These are phyloP conservation scores for Leucophenga montana DNA, from an alignment of 2,888 invertebrate genomes.

Conservation along the genomic window DNA sequence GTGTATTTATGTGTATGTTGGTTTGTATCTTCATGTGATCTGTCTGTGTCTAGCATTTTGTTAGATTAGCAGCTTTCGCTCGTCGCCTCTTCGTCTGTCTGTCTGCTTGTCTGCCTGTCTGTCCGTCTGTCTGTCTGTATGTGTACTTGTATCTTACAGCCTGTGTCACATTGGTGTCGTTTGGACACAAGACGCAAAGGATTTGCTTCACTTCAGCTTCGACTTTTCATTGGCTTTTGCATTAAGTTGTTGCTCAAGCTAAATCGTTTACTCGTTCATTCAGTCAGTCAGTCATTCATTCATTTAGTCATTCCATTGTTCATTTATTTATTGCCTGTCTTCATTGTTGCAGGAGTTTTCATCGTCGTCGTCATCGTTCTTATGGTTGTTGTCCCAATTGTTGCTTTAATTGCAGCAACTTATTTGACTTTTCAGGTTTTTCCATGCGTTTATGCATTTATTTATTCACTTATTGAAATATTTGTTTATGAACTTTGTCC, in stretches of 20 bases:
- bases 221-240: slow-evolving; percentile 11
- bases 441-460: background rate
- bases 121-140: background rate
- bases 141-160: too few species aligned
- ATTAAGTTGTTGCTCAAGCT: background rate
- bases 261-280: slow-evolving; percentile 1
- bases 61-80: too few species aligned
- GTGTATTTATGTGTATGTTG: background rate
- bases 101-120: background rate
- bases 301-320: background rate
- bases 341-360: slow-evolving; percentile 4
- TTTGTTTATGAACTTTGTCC: too few species aligned
- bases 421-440: slow-evolving; percentile 23
- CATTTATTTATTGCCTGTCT: background rate
- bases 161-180: too few species aligned
- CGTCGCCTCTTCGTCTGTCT: background rate
- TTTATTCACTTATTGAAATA: too few species aligned
- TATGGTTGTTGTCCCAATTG: slow-evolving; percentile 31
- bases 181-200: too few species aligned
- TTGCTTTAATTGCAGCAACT: slow-evolving; percentile 9
- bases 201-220: background rate
- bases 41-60: too few species aligned
- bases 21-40: slow-evolving; percentile 13
- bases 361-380: background rate
- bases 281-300: background rate